Percentiles rank a stretch among this genome's conserved stretches.
These are phyloP conservation scores for Pagetopsis macropterus DNA, from an alignment of 2,797 vertebrate genomes.

Conservation along the genomic window DNA sequence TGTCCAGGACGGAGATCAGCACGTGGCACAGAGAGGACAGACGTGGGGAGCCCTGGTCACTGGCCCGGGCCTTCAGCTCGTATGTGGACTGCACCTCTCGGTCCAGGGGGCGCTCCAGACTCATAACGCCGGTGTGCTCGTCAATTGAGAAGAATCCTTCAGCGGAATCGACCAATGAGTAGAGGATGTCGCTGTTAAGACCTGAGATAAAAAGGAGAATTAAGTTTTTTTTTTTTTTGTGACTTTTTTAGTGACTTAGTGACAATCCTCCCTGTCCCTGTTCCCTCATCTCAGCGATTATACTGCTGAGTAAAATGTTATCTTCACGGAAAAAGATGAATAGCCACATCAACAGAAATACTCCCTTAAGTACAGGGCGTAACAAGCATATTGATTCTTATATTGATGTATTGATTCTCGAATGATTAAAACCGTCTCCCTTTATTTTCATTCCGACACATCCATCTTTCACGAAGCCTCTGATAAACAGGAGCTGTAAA, in stretches of 20 bases:
- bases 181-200: conserved; percentile 88
- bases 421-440: conserved; percentile 42
- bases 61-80: conserved; percentile 86
- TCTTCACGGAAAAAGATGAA: conserved; percentile 12
- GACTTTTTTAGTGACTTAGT: no score
- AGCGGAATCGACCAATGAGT: conserved; percentile 88
- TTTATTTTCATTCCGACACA: conserved; percentile 22
- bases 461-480: conserved; percentile 51
- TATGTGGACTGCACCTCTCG: conserved; percentile 89
- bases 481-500: conserved; percentile 63
- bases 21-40: conserved; percentile 87
- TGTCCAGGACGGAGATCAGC: conserved; percentile 92
- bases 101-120: conserved; percentile 90
- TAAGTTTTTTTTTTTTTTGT: no score
- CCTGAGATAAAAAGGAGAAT: conserved; percentile 73
- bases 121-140: conserved; percentile 89
- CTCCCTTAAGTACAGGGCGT: conserved; percentile 21
- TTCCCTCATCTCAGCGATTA: conserved; percentile 7
- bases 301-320: conserved; percentile 19
- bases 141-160: conserved; percentile 93
- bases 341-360: conserved; percentile 26
- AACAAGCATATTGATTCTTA: conserved; percentile 37
- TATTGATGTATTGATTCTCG: conserved; percentile 44
- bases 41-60: conserved; percentile 89
- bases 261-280: background rate